A percentile compares a stretch with the other conserved stretches of the same genome.
Conservation (phyloP, 1,140 invertebrate genomes). For the Spodoptera frugiperda region DNA sequence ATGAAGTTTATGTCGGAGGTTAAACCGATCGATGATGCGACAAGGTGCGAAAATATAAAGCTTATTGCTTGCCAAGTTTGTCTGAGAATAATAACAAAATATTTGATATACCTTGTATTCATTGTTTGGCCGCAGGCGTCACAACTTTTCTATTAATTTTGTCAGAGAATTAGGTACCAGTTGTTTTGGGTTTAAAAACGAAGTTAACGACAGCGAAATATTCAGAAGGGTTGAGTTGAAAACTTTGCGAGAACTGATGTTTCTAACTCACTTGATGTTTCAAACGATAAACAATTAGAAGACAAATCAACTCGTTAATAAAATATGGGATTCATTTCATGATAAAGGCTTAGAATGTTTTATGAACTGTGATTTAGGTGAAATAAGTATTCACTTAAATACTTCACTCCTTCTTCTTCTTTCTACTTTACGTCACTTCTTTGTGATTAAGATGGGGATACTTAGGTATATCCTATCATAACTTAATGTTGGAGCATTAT, state of each 20-base stretch:
- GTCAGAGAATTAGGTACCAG: conserved; percentile 32
- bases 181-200: conserved; percentile 20
- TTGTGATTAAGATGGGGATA: too few species aligned
- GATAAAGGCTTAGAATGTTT: too few species aligned
- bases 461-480: too few species aligned
- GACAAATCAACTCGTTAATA: background rate
- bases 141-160: conserved; percentile 23
- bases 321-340: background rate
- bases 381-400: too few species aligned
- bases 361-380: too few species aligned
- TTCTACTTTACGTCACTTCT: too few species aligned
- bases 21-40: conserved; percentile 55
- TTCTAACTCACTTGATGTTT: conserved; percentile 17
- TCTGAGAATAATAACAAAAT: conserved; percentile 46
- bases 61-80: background rate
- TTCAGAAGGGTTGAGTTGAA: conserved; percentile 2
- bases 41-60: conserved; percentile 48
- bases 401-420: too few species aligned
- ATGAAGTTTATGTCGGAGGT: conserved; percentile 59
- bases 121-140: conserved; percentile 25
- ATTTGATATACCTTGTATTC: conserved; percentile 48
- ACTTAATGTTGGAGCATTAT: too few species aligned
- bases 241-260: background rate
- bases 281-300: conserved; percentile 2
- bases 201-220: conserved; percentile 28